phyloP scores from a whole-genome alignment of 2,113 vertebrate species.

The Boulengeromyrus knoepffleri region DNA sequence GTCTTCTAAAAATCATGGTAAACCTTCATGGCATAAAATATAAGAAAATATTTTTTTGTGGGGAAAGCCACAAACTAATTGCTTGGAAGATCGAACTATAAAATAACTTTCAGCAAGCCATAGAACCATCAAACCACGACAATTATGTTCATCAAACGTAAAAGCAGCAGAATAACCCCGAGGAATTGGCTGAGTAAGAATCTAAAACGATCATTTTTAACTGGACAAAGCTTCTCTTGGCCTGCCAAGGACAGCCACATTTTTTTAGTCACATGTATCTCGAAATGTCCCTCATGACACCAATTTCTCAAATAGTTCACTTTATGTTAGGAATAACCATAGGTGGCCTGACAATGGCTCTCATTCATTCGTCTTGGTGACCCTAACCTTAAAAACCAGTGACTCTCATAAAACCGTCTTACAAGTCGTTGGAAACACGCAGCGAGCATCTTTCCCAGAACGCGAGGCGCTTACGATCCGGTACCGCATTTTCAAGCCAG shows the following conservation, averaged over 20 bases:
- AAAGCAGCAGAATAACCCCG: neutral
- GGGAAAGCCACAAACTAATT: neutral
- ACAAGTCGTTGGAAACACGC: constrained; percentile 16
- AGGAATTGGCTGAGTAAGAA: neutral
- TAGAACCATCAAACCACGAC: neutral
- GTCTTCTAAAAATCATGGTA: neutral
- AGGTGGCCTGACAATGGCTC: constrained; percentile 39
- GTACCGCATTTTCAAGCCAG: neutral
- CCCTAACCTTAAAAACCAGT: constrained; percentile 24
- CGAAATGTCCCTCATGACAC: constrained; percentile 54
- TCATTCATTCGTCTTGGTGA: constrained; percentile 38
- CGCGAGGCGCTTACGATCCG: neutral
- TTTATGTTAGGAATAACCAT: constrained; percentile 54
- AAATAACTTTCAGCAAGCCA: neutral
- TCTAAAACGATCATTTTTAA: neutral
- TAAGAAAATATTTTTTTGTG: too few species aligned
- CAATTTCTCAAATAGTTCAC: constrained; percentile 55
- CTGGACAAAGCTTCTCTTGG: neutral
- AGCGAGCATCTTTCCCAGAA: neutral
- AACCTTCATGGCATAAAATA: neutral
- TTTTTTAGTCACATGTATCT: constrained; percentile 36
- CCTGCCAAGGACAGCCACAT: neutral
- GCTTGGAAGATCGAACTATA: neutral
- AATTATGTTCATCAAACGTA: neutral
- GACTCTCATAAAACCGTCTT: constrained; percentile 32